These are phyloP conservation scores for Lordiphosa collinella DNA, from an alignment of 1,140 invertebrate species.

Conservation along the genomic window DNA sequence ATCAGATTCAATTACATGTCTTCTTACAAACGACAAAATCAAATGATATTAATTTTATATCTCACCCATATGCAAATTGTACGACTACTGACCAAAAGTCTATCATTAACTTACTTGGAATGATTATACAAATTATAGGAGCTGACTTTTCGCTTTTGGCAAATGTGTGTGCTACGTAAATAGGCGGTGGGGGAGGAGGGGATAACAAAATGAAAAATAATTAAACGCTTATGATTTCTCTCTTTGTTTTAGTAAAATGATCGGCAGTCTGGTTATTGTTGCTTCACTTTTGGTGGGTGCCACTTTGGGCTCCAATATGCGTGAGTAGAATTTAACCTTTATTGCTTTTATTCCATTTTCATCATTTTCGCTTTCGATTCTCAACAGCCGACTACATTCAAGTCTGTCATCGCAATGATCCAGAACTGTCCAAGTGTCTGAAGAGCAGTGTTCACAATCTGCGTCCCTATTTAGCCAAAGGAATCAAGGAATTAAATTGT, in stretches of 20 bases:
- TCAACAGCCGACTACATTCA: constrained; percentile 83
- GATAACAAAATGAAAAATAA: neutral
- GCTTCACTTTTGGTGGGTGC: constrained; percentile 23
- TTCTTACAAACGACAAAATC: constrained; percentile 2
- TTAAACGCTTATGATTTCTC: neutral
- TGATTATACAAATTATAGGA: constrained; percentile 2
- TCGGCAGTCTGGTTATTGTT: constrained; percentile 25
- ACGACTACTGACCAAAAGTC: neutral
- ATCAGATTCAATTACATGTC: constrained; percentile 15
- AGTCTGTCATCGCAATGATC: constrained; percentile 82
- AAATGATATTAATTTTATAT: constrained; percentile 22
- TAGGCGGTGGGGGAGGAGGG: neutral
- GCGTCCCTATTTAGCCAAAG: constrained; percentile 79
- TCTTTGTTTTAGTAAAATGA: constrained; percentile 27
- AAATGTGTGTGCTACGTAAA: constrained; percentile 1
- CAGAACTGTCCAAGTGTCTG: constrained; percentile 82
- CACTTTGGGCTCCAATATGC: constrained; percentile 37
- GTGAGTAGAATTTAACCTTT: constrained; percentile 25
- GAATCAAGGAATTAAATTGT: constrained; percentile 82
- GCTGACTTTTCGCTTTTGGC: neutral
- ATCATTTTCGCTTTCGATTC: neutral
- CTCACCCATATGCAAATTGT: neutral
- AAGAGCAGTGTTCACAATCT: constrained; percentile 81
- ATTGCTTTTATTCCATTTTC: neutral
- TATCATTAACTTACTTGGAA: constrained; percentile 17